These are phyloP conservation scores for Drosophila paranaensis DNA, from an alignment of 2,888 invertebrate species.

Conservation along the genomic window DNA sequence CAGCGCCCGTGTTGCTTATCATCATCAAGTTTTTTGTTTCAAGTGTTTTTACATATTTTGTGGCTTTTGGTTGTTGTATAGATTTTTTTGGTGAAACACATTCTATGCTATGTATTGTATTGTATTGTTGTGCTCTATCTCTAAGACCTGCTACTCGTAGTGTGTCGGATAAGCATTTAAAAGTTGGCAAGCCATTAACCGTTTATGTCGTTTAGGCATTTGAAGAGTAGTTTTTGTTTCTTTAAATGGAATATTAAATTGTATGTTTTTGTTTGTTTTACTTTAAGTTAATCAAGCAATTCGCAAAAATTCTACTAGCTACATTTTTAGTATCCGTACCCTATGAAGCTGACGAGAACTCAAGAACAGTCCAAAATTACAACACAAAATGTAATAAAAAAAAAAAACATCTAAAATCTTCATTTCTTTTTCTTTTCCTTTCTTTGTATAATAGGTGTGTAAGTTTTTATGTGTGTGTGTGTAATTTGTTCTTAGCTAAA, in stretches of 20 bases:
- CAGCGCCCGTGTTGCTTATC: constrained; percentile 26
- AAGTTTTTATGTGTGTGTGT: constrained; percentile 20
- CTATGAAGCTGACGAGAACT: constrained; percentile 27
- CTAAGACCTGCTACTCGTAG: constrained; percentile 70
- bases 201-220: constrained; percentile 44
- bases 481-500: constrained; percentile 53
- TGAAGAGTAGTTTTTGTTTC: constrained; percentile 12
- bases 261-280: constrained; percentile 41
- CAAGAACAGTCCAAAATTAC: constrained; percentile 27
- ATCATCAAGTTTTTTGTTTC: constrained; percentile 31
- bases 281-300: constrained; percentile 64
- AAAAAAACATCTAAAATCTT: not conserved
- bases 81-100: constrained; percentile 49
- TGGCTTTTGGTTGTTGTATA: constrained; percentile 40
- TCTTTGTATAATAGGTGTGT: constrained; percentile 9
- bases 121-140: constrained; percentile 62
- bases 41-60: constrained; percentile 70
- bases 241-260: constrained; percentile 72
- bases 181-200: constrained; percentile 66
- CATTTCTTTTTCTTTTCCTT: not conserved
- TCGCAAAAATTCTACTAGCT: constrained; percentile 73
- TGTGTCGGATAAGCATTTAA: constrained; percentile 73
- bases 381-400: constrained; percentile 19
- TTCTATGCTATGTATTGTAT: constrained; percentile 63
- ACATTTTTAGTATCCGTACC: constrained; percentile 52